phyloP scores from a whole-genome alignment of 2,113 vertebrate species.

The Dasyornis broadbenti region DNA sequence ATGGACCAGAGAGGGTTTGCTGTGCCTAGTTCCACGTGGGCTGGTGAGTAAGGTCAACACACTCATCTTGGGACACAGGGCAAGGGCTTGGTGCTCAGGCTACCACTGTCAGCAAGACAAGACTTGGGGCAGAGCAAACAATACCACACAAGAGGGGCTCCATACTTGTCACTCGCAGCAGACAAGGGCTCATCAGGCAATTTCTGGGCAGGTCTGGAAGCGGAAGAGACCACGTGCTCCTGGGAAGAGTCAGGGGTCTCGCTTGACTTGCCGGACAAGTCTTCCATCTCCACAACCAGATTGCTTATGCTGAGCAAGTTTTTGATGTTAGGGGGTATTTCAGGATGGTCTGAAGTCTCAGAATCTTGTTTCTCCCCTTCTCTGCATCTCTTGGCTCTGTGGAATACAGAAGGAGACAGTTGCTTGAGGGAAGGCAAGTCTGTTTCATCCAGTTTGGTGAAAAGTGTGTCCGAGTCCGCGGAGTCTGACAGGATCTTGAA shows the following conservation, averaged over 20 bases:
- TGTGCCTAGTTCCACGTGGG: fast-evolving
- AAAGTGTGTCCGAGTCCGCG: constrained; percentile 52
- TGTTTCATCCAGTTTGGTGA: constrained; percentile 77
- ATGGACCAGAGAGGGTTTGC: neutral
- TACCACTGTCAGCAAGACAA: neutral
- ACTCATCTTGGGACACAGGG: neutral
- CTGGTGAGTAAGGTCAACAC: fast-evolving
- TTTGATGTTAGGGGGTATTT: neutral
- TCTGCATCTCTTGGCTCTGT: constrained; percentile 61
- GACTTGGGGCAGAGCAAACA: neutral
- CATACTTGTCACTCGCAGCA: constrained; percentile 62
- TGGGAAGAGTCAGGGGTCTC: constrained; percentile 15
- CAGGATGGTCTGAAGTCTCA: neutral
- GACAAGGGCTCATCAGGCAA: neutral
- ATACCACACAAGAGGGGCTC: neutral
- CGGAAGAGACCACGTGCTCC: constrained; percentile 31
- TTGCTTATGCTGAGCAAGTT: constrained; percentile 59
- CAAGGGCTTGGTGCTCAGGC: neutral
- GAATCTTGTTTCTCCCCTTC: neutral
- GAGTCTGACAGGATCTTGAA: constrained; percentile 70
- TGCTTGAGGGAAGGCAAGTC: constrained; percentile 67
- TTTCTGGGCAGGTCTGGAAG: constrained; percentile 25
- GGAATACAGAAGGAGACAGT: constrained; percentile 62
- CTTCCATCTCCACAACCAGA: constrained; percentile 77
- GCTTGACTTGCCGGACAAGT: constrained; percentile 43